Evolutionary conservation across 2,113 vertebrate species (phyloP).

Genomic region (Oreochromis spilurus): DNA sequence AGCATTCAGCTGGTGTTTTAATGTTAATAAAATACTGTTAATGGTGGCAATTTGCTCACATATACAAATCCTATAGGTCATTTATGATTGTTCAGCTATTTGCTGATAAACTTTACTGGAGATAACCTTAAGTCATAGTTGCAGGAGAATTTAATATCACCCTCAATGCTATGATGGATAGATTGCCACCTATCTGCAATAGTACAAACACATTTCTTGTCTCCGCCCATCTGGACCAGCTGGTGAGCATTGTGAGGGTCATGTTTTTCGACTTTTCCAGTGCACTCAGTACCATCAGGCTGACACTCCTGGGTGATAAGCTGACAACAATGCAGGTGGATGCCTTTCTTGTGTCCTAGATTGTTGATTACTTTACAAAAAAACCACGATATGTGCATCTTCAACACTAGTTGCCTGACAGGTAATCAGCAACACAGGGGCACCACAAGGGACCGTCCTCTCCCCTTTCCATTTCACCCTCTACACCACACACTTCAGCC

Average conservation of each 20-base stretch:
- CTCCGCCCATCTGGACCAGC: background rate
- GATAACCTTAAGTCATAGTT: fast-evolving
- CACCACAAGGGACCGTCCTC: background rate
- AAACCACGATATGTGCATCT: background rate
- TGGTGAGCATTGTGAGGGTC: background rate
- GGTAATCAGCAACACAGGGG: background rate
- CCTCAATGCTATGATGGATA: background rate
- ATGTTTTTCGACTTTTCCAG: background rate
- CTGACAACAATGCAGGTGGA: background rate
- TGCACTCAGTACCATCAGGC: background rate
- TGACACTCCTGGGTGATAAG: background rate
- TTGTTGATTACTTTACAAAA: background rate
- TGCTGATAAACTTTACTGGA: background rate
- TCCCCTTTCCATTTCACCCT: fast-evolving
- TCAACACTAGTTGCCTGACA: background rate
- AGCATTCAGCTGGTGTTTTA: background rate
- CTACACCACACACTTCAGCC: background rate
- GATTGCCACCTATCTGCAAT: background rate
- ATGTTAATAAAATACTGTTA: background rate
- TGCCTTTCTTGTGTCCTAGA: background rate
- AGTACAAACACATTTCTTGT: background rate
- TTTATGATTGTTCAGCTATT: background rate
- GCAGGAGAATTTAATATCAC: background rate
- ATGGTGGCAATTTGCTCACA: background rate
- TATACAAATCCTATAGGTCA: background rate